Conservation (phyloP, 2,888 invertebrate genomes). For the Lysandra bellargus region DNA sequence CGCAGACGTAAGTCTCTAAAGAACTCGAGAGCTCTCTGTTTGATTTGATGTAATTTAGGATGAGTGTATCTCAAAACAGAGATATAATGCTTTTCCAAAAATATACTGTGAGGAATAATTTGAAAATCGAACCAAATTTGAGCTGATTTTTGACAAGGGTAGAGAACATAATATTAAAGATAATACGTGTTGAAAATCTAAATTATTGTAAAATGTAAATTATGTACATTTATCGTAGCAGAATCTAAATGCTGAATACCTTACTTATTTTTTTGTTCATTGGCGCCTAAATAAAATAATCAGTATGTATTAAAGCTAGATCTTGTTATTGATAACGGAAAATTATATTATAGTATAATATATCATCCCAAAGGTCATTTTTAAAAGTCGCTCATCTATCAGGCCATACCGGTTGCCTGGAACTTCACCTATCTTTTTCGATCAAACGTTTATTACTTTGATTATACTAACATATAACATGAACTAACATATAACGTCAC, state of each 20-base stretch:
- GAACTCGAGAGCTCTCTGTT: background rate
- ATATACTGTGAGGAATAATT: background rate
- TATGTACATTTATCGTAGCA: background rate
- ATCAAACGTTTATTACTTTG: background rate
- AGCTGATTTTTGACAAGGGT: background rate
- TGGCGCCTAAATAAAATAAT: background rate
- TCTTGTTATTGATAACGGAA: background rate
- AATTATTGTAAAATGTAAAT: no score
- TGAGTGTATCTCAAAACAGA: background rate
- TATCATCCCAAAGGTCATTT: slow-evolving; percentile 9
- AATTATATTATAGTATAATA: background rate
- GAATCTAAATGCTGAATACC: background rate
- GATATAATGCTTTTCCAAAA: background rate
- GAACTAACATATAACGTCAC: background rate
- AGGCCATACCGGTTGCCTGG: background rate
- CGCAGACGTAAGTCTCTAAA: slow-evolving; percentile 36
- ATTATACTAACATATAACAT: slow-evolving; percentile 4
- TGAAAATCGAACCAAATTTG: no score
- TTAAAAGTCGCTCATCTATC: background rate
- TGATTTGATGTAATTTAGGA: background rate
- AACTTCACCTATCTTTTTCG: background rate
- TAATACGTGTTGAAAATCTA: no score
- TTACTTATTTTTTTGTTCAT: background rate
- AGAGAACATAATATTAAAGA: background rate
- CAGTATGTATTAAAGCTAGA: background rate